phyloP scores from a whole-genome alignment of 2,888 invertebrate genomes.

The Pristionchus mayeri region DNA sequence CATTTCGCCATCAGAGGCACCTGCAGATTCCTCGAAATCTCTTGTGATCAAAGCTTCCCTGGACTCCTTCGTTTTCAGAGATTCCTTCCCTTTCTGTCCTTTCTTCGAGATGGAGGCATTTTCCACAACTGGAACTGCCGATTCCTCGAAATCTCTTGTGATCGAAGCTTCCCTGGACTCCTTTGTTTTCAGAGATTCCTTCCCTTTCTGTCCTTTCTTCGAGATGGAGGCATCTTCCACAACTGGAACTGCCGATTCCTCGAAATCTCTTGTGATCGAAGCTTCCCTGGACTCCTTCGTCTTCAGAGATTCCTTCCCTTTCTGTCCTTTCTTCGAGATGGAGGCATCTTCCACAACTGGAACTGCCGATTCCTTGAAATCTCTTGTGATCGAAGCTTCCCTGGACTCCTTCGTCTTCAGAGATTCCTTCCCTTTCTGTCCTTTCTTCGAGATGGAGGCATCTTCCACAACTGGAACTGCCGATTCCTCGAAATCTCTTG shows the following conservation, averaged over 20 bases:
- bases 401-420: background rate
- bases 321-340: background rate
- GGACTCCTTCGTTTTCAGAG: background rate
- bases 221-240: background rate
- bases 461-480: background rate
- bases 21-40: conserved; percentile 37
- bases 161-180: background rate
- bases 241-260: background rate
- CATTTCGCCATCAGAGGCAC: background rate
- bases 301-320: background rate
- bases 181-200: background rate
- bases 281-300: background rate
- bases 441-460: background rate
- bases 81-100: background rate
- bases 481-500: background rate
- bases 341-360: background rate
- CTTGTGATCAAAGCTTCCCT: background rate
- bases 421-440: background rate
- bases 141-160: background rate
- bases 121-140: background rate
- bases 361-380: background rate
- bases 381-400: background rate
- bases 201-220: background rate
- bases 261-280: background rate
- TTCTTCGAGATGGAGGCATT: background rate